These are phyloP conservation scores for Neelides sp. DNA, from an alignment of 1,140 invertebrate species.

Conservation along the genomic window DNA sequence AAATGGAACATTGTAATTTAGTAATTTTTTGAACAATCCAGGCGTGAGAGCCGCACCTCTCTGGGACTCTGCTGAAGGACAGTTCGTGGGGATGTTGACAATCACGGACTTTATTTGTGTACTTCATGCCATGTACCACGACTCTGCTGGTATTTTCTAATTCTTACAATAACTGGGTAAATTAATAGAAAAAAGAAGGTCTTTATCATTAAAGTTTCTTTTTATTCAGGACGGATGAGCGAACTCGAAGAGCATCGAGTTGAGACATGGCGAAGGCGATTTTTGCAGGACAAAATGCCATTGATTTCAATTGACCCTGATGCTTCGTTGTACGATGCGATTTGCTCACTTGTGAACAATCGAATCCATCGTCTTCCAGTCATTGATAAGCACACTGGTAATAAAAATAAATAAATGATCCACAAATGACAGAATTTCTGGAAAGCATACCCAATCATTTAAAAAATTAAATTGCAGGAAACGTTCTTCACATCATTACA, in stretches of 20 bases:
- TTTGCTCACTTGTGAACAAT: slow-evolving; percentile 78
- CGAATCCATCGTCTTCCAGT: slow-evolving; percentile 94
- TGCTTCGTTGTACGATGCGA: slow-evolving; percentile 81
- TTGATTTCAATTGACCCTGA: slow-evolving; percentile 77
- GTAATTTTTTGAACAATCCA: slow-evolving; percentile 33
- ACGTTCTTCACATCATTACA: slow-evolving; percentile 96
- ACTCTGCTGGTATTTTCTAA: slow-evolving; percentile 46
- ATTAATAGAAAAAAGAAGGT: slow-evolving; percentile 5
- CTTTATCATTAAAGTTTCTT: no score
- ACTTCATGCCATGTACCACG: slow-evolving; percentile 88
- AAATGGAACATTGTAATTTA: slow-evolving; percentile 1
- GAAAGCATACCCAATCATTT: no score
- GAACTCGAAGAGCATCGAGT: slow-evolving; percentile 96
- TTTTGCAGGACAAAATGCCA: slow-evolving; percentile 38
- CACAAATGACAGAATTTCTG: neutral
- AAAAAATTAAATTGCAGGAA: slow-evolving; percentile 45
- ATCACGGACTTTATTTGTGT: slow-evolving; percentile 99
- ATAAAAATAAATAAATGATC: slow-evolving; percentile 4
- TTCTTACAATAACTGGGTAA: slow-evolving; percentile 1
- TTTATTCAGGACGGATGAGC: slow-evolving; percentile 52
- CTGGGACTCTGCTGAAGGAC: slow-evolving; percentile 84
- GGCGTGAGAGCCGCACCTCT: slow-evolving; percentile 91
- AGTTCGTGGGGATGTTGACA: slow-evolving; percentile 93
- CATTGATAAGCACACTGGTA: slow-evolving; percentile 41
- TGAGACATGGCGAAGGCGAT: slow-evolving; percentile 77